Base-by-base conservation (phyloP, 2,113 vertebrate genomes). In the Promerops cafer region DNA sequence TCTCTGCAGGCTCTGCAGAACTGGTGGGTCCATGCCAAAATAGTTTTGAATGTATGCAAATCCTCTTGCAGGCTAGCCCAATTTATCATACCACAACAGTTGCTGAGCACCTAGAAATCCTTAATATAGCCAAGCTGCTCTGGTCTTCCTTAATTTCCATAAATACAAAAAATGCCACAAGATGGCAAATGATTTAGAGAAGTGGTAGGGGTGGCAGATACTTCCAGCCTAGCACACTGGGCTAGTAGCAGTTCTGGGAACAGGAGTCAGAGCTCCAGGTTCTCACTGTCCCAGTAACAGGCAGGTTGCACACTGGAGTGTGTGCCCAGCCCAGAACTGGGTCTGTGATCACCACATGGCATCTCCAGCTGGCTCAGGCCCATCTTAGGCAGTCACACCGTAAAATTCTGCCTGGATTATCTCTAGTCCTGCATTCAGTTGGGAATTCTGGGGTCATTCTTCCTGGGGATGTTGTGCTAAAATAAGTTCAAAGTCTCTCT, bases 381-480 rank as follows among this genome's bases (percentile, higher is more conserved):
- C 0, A 1, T 27, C 16, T 69, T 37, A 16, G 42, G 22, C 26
- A 27, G 20, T 53, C 10, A 2, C 60, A 69, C 15, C 1, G 0
- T 52, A 30, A 78, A 50, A 61, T 63, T 63, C 68, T 93, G 71
- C 59, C 68, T 54, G 47, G 9, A 3, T 63, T 80, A 39, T 53
- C 85, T 61, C 68, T 65, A 52, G 42, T 45, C 35, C 27, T 37
- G 30, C 13, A 8, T 52, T 52, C 64, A 86, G 19, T 47, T 74
- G 19, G 33, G 33, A 78, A 12, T 91, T 91, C 69, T 89, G 65
- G 94, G 95, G 30, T 92, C 77, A 37, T 84, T 94, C 77, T 97
- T 95, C 89, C 89, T 72, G 74, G 69, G 89, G 74, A 95, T 89
- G 72, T 84, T 91, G 61, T 75, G 72, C 87, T 95, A 91, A 94